A percentile compares a stretch with the other conserved stretches of the same genome.
phyloP scores from a whole-genome alignment of 2,888 invertebrate species.

The Lissocephala sabroskyi region DNA sequence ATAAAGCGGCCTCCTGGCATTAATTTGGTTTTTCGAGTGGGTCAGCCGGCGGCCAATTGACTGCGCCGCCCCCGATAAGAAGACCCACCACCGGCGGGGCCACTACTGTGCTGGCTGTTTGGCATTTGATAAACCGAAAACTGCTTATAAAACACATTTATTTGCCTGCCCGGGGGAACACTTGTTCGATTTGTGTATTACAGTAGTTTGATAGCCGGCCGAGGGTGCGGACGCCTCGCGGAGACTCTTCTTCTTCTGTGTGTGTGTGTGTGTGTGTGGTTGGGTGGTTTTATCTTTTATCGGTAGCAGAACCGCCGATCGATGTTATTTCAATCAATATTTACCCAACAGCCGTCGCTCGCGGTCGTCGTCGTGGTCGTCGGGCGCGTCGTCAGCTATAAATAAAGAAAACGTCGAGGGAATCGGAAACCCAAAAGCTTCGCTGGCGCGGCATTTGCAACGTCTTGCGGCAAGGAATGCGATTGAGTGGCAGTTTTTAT shows the following conservation, averaged over 20 bases:
- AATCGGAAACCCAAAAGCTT: neutral
- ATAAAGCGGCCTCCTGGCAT: too few species aligned
- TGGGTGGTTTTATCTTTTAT: neutral
- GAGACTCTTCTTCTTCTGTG: neutral
- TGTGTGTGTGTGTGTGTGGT: too few species aligned
- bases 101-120: conserved; percentile 68
- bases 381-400: too few species aligned
- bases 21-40: too few species aligned
- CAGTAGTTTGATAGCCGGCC: conserved; percentile 62
- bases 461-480: too few species aligned
- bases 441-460: too few species aligned
- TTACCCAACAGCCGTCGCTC: conserved; percentile 14
- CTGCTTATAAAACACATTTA: conserved; percentile 63
- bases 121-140: conserved; percentile 60
- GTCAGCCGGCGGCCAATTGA: too few species aligned
- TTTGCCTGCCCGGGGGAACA: conserved; percentile 57
- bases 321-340: conserved; percentile 30
- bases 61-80: too few species aligned
- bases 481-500: too few species aligned
- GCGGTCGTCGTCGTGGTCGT: too few species aligned
- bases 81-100: too few species aligned
- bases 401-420: conserved; percentile 7
- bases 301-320: conserved; percentile 26
- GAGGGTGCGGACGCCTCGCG: conserved; percentile 33
- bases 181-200: conserved; percentile 64